phyloP scores from a whole-genome alignment of 1,140 invertebrate genomes.

The Aphis gossypii region DNA sequence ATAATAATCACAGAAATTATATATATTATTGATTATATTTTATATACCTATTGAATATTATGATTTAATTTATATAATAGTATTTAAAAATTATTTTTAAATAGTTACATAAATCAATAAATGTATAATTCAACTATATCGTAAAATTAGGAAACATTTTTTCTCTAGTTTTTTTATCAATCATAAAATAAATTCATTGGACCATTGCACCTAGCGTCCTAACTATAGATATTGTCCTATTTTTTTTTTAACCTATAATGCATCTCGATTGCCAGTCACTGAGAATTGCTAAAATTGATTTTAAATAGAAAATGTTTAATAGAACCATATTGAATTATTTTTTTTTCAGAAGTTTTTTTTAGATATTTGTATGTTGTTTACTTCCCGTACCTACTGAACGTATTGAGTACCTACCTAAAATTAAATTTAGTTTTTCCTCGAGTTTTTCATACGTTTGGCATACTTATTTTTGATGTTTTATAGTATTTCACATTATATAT shows the following conservation, averaged over 20 bases:
- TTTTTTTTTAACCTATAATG: constrained; percentile 6
- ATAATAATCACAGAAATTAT: neutral
- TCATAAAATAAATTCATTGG: constrained; percentile 33
- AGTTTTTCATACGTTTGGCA: neutral
- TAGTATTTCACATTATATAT: no score
- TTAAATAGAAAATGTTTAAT: neutral
- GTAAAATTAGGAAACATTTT: neutral
- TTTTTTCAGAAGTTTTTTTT: neutral
- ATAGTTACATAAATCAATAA: neutral
- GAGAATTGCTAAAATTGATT: neutral
- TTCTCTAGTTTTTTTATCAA: constrained; percentile 13
- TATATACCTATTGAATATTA: neutral
- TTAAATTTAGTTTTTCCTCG: neutral
- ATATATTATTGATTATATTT: neutral
- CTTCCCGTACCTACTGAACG: neutral
- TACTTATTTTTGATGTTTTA: neutral
- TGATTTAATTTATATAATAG: neutral
- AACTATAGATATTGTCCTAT: neutral
- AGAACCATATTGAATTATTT: neutral
- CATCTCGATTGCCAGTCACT: neutral
- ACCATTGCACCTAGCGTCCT: neutral
- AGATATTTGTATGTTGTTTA: neutral
- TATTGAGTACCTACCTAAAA: neutral
- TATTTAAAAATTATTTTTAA: neutral
- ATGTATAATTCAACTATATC: neutral